Evolutionary conservation across 1,140 invertebrate species (phyloP), one percentile per base, ranked within the genome.

Genomic region (Papilio polytes): DNA sequence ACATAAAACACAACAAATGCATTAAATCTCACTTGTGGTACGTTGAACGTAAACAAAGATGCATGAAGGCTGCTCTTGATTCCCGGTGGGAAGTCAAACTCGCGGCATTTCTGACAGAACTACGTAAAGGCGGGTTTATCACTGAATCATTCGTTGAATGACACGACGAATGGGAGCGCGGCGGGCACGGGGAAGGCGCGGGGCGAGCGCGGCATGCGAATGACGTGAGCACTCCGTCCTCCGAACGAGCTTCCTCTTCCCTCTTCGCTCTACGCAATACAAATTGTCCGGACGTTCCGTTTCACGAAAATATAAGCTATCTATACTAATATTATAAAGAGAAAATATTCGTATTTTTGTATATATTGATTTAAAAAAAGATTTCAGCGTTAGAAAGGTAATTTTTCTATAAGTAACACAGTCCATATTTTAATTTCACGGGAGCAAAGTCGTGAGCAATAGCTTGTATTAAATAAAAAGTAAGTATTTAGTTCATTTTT

Each of bases 11-110:
- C 79, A 77, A 48, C 53, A 79, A 51, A 80, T 82, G 72, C 81
- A 83, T 84, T 78, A 56, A 59, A 76, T 80, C 92, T 94, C 92
- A 94, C 92, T 93, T 94, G 92, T 91, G 87, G 76, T 89, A 89
- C 87, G 86, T 90, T 81, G 86, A 84, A 87, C 79, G 86, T 86
- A 87, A 85, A 88, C 90, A 88, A 89, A 90, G 90, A 93, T 91
- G 88, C 92, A 93, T 94, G 88, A 86, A 91, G 90, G 86, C 89
- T 87, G 89, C 79, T 90, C 84, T 85, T 74, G 82, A 84, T 85
- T 88, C 85, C 84, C 87, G 84, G 85, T 86, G 87, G 88, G 85
- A 88, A 90, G 81, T 91, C 84, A 92, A 87, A 86, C 87, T 85
- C 85, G 88, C 88, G 83, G 88, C 92, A 93, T 93, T 85, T 87